Conservation (phyloP, 2,113 vertebrate genomes). For the human region GRCh38 chr14:60461001-60461500, state of each 20-base stretch:
- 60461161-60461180: conserved; percentile 51
- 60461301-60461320: background rate
- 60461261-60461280: conserved; percentile 32
- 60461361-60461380: conserved; percentile 71
- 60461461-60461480: conserved; percentile 56
- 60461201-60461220: conserved; percentile 18
- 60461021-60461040: background rate
- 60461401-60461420: conserved; percentile 76
- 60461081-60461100: background rate
- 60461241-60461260: background rate
- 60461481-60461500: conserved; percentile 56
- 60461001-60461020: background rate
- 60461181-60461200: conserved; percentile 8
- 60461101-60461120: background rate
- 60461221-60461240: conserved; percentile 20
- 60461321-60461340: conserved; percentile 59
- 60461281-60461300: conserved; percentile 43
- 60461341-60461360: conserved; percentile 69
- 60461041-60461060: conserved; percentile 10
- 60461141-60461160: conserved; percentile 54
- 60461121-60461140: background rate
- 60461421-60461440: conserved; percentile 62
- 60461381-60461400: conserved; percentile 73
- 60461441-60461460: conserved; percentile 55
- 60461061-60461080: background rate